Percentiles rank a stretch among this genome's conserved stretches.
phyloP scores from a whole-genome alignment of 2,113 vertebrate genomes.

The Platichthys flesus region DNA sequence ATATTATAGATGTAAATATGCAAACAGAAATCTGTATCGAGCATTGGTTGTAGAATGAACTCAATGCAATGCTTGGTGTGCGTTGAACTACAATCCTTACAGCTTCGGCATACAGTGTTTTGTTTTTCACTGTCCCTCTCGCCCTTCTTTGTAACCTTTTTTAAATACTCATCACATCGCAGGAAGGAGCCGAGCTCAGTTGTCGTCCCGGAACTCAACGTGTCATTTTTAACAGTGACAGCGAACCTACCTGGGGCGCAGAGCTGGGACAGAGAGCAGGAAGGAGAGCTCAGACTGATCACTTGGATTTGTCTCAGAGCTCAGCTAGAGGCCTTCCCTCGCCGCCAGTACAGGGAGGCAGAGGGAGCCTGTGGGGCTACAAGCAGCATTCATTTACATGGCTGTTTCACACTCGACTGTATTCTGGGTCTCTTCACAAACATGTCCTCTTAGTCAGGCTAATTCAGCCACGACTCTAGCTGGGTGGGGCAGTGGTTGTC shows the following conservation, averaged over 20 bases:
- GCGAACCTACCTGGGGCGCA: constrained; percentile 55
- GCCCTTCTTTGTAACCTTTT: constrained; percentile 41
- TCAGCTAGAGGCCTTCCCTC: constrained; percentile 36
- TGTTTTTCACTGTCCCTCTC: background rate
- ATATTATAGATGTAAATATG: background rate
- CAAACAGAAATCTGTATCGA: background rate
- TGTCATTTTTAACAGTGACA: constrained; percentile 70
- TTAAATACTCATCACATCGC: constrained; percentile 64
- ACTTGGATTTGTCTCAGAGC: constrained; percentile 45
- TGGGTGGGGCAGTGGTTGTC: background rate
- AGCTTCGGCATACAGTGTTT: constrained; percentile 26
- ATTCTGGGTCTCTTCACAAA: constrained; percentile 1
- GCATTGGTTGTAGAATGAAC: background rate
- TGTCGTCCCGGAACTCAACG: constrained; percentile 49
- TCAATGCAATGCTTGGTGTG: background rate
- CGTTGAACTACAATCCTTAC: constrained; percentile 19
- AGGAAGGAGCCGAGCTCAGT: constrained; percentile 33
- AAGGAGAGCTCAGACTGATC: constrained; percentile 34
- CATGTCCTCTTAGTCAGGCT: background rate
- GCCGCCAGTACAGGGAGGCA: constrained; percentile 29
- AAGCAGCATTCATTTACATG: constrained; percentile 30
- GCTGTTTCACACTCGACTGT: constrained; percentile 3
- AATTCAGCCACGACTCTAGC: background rate
- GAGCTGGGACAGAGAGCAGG: constrained; percentile 39
- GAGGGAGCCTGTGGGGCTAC: constrained; percentile 2